Percentiles rank a stretch among this genome's conserved stretches.
phyloP scores from a whole-genome alignment of 2,888 invertebrate species.

The Erebia ligea region DNA sequence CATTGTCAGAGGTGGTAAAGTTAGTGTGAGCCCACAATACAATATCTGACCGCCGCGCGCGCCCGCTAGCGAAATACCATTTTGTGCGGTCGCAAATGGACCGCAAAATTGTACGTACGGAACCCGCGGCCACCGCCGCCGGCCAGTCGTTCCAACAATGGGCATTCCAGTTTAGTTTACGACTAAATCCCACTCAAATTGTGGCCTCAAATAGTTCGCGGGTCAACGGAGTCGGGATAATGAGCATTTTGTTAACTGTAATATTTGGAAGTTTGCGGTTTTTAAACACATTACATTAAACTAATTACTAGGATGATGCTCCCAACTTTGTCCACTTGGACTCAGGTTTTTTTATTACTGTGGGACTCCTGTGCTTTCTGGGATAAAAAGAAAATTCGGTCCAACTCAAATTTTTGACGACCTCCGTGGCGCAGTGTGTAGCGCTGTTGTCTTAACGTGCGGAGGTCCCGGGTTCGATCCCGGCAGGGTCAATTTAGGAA shows the following conservation, averaged over 20 bases:
- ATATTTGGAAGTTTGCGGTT: slow-evolving; percentile 17
- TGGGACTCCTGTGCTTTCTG: no score
- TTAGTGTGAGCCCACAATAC: slow-evolving; percentile 21
- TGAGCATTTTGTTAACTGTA: slow-evolving; percentile 29
- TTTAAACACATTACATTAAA: neutral
- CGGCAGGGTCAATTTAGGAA: no score
- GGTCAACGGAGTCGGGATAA: slow-evolving; percentile 37
- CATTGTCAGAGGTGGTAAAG: neutral
- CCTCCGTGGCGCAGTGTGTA: no score
- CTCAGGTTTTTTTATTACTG: neutral
- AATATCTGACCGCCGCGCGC: slow-evolving; percentile 32
- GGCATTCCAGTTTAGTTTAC: slow-evolving; percentile 57
- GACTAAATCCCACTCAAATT: slow-evolving; percentile 51
- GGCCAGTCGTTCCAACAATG: slow-evolving; percentile 58
- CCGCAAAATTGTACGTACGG: slow-evolving; percentile 60
- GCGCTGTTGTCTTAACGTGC: no score
- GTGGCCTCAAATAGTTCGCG: slow-evolving; percentile 54
- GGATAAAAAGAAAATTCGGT: no score
- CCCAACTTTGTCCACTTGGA: no score
- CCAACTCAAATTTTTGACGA: no score
- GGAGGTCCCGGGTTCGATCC: no score
- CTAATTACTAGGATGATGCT: neutral
- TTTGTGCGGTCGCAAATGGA: slow-evolving; percentile 54
- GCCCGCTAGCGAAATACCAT: slow-evolving; percentile 36
- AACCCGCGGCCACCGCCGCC: slow-evolving; percentile 42